Conservation (phyloP, 2,797 vertebrate species). For the Macropodus opercularis region DNA sequence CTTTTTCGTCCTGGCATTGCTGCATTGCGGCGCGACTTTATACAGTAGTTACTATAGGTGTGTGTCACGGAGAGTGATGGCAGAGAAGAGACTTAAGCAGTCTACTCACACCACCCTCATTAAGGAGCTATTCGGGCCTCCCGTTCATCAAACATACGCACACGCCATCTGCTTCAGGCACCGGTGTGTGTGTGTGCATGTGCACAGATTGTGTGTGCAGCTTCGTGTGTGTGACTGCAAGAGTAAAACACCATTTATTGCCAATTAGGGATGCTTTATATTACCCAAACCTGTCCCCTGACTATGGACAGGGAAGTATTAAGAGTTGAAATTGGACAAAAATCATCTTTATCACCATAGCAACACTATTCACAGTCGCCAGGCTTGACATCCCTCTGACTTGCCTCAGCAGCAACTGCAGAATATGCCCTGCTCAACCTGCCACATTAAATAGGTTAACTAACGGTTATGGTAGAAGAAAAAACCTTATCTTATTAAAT, state of each 20-base stretch:
- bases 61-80: conserved; percentile 59
- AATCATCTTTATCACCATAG: conserved; percentile 69
- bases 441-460: conserved; percentile 76
- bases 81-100: conserved; percentile 60
- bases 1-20: conserved; percentile 42
- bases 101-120: conserved; percentile 69
- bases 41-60: conserved; percentile 47
- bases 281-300: conserved; percentile 61
- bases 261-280: conserved; percentile 75
- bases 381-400: conserved; percentile 51
- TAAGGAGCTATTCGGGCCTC: conserved; percentile 67
- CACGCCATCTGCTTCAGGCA: conserved; percentile 66
- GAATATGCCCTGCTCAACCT: conserved; percentile 62
- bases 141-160: conserved; percentile 70
- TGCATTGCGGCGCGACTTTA: conserved; percentile 66
- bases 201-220: conserved; percentile 14
- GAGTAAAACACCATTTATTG: conserved; percentile 67
- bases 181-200: conserved; percentile 48
- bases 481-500: conserved; percentile 69
- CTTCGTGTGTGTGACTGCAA: conserved; percentile 30
- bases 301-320: conserved; percentile 62
- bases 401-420: conserved; percentile 42
- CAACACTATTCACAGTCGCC: conserved; percentile 59
- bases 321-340: conserved; percentile 67
- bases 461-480: conserved; percentile 64